Percentiles rank a stretch among this genome's conserved stretches.
Conservation (phyloP, 2,797 vertebrate genomes). For the Falco peregrinus region DNA sequence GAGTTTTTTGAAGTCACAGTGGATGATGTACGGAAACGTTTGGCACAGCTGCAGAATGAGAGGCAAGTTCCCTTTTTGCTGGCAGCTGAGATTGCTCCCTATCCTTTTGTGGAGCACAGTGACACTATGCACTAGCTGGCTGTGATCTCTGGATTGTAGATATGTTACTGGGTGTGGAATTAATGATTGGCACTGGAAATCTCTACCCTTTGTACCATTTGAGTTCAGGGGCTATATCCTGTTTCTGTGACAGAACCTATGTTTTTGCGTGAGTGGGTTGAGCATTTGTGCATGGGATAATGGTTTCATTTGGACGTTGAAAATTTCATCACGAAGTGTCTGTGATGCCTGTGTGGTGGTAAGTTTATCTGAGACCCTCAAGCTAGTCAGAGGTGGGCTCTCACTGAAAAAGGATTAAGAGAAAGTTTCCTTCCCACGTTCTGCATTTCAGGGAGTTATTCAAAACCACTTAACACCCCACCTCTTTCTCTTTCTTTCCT, state of each 20-base stretch:
- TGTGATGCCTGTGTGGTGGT: not conserved
- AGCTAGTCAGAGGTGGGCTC: not conserved
- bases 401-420: not conserved
- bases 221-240: not conserved
- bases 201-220: not conserved
- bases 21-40: slow-evolving; percentile 91
- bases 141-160: not conserved
- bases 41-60: slow-evolving; percentile 94
- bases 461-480: not conserved
- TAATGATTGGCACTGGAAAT: not conserved
- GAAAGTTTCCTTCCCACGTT: not conserved
- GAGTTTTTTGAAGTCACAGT: slow-evolving; percentile 96
- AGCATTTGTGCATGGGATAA: not conserved
- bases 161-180: not conserved
- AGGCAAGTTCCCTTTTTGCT: slow-evolving; percentile 78
- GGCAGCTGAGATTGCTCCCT: not conserved
- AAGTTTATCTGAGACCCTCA: not conserved
- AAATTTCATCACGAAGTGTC: not conserved
- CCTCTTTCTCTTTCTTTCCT: not conserved
- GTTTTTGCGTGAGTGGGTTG: not conserved
- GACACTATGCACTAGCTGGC: not conserved
- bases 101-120: not conserved
- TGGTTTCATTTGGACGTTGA: not conserved
- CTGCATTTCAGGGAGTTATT: not conserved
- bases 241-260: not conserved